A percentile compares a stretch with the other conserved stretches of the same genome.
These are phyloP conservation scores for Felis catus DNA, from an alignment of 2,113 vertebrate species.

Conservation along the genomic window DNA sequence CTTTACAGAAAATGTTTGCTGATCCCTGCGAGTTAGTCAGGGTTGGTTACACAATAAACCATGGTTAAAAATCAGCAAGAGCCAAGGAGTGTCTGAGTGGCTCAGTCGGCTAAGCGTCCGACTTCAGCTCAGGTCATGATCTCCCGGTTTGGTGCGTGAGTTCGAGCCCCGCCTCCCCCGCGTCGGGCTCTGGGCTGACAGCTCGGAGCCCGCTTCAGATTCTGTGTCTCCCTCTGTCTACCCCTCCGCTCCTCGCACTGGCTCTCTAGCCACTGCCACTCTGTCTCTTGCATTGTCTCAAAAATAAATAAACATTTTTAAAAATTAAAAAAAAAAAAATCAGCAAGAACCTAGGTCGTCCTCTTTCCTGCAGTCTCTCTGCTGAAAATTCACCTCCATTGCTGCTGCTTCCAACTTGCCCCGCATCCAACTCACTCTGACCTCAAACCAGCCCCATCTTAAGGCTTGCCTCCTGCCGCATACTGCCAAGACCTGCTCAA, in stretches of 20 bases:
- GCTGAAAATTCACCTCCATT: neutral
- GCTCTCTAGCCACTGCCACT: no score
- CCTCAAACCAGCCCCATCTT: neutral
- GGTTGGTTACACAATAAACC: neutral
- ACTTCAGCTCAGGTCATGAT: no score
- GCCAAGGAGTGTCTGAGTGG: no score
- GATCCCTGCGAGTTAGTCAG: neutral
- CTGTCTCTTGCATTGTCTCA: no score
- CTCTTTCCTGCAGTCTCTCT: neutral
- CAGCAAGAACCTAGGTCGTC: neutral
- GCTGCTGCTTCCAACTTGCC: neutral
- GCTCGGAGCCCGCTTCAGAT: no score
- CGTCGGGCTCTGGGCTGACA: no score
- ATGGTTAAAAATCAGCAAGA: neutral
- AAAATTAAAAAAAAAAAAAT: neutral
- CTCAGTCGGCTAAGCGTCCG: no score
- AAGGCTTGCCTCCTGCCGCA: neutral
- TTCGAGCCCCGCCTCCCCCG: no score
- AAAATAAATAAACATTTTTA: no score
- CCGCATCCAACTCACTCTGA: neutral
- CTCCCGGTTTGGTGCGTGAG: no score
- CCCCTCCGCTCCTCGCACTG: no score
- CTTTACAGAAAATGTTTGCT: constrained; percentile 12
- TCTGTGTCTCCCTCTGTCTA: no score
- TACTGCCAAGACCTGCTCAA: neutral